A percentile compares a stretch with the other conserved stretches of the same genome.
Conservation (phyloP, 1,140 invertebrate species). For the Rhyzopertha dominica region DNA sequence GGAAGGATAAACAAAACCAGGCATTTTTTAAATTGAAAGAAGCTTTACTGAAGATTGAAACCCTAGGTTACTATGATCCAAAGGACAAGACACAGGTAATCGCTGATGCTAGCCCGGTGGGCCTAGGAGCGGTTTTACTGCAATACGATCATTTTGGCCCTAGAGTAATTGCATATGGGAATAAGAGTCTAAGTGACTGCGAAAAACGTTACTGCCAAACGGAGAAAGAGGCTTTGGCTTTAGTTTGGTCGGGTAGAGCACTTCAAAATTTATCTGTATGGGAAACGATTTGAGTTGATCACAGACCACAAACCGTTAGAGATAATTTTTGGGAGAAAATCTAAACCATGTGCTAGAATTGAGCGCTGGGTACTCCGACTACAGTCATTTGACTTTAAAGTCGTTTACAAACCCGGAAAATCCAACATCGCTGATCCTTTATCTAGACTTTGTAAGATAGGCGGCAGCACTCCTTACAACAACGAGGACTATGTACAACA, state of each 20-base stretch:
- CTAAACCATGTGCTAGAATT: constrained; percentile 36
- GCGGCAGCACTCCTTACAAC: background rate
- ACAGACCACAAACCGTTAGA: constrained; percentile 40
- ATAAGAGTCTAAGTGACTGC: constrained; percentile 21
- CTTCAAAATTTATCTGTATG: constrained; percentile 29
- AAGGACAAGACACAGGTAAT: constrained; percentile 37
- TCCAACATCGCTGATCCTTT: constrained; percentile 42
- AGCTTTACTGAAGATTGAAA: constrained; percentile 15
- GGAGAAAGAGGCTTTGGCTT: constrained; percentile 34
- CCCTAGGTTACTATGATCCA: constrained; percentile 48
- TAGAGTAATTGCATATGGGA: constrained; percentile 22
- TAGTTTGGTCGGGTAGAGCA: constrained; percentile 24
- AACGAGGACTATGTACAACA: constrained; percentile 5
- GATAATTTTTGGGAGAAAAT: constrained; percentile 28
- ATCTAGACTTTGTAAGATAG: constrained; percentile 32
- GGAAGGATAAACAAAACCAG: background rate
- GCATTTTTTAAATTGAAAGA: constrained; percentile 9
- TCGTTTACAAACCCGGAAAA: constrained; percentile 40
- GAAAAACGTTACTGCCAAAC: constrained; percentile 37
- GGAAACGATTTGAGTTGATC: constrained; percentile 38
- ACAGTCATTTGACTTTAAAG: constrained; percentile 36
- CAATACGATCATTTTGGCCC: constrained; percentile 7
- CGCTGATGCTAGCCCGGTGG: constrained; percentile 46
- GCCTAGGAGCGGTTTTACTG: constrained; percentile 39
- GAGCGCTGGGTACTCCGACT: constrained; percentile 40